A percentile compares a stretch with the other conserved stretches of the same genome.
These are phyloP conservation scores for Anabacerthia variegaticeps DNA, from an alignment of 2,797 vertebrate genomes.

Conservation along the genomic window DNA sequence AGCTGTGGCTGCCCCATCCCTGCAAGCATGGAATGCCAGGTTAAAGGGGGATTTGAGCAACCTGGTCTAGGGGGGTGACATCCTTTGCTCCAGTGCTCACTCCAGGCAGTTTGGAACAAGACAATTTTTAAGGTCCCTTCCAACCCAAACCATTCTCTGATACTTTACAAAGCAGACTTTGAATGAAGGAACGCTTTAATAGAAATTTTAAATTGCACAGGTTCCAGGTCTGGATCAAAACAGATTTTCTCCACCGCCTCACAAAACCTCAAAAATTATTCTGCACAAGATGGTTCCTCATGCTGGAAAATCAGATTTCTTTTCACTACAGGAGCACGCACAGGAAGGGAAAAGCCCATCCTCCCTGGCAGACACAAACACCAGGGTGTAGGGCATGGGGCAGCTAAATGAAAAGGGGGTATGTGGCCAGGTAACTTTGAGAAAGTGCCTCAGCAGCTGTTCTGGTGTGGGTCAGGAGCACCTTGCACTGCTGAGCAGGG, in stretches of 20 bases:
- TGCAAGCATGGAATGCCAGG: background rate
- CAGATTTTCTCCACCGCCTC: background rate
- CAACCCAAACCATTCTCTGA: too few relatives aligned
- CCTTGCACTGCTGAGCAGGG: too few relatives aligned
- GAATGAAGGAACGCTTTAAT: accelerated
- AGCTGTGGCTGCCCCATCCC: background rate
- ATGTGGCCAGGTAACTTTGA: too few relatives aligned
- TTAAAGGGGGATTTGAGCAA: background rate
- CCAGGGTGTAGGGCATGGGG: too few relatives aligned
- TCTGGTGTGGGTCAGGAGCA: too few relatives aligned
- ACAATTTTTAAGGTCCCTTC: background rate
- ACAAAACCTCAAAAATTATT: background rate
- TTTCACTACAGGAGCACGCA: background rate
- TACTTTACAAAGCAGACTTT: background rate
- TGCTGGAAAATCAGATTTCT: background rate
- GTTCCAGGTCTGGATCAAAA: background rate
- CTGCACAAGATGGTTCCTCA: background rate
- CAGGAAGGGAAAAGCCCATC: background rate
- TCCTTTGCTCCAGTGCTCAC: background rate
- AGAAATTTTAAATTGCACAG: background rate
- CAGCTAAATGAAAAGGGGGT: too few relatives aligned
- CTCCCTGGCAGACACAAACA: background rate
- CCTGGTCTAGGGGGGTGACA: accelerated
- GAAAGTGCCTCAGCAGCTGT: too few relatives aligned
- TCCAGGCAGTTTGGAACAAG: background rate